Base-by-base conservation (phyloP, 2,113 vertebrate genomes). In the Tricholaema leucomelas region DNA sequence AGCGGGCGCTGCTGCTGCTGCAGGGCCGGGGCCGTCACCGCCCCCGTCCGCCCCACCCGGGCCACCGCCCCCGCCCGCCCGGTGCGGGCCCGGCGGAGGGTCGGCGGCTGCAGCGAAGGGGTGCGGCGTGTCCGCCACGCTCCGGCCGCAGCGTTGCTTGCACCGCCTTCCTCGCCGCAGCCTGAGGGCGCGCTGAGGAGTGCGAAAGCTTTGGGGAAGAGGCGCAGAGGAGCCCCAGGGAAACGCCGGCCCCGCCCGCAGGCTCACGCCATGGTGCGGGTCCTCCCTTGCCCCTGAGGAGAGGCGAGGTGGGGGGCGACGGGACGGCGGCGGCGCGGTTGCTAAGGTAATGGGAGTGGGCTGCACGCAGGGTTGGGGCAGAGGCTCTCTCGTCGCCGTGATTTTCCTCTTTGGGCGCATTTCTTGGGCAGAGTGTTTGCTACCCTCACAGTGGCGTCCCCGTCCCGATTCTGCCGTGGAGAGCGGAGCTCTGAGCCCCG, bases 271-370 rank as follows among this genome's bases (percentile, higher is more conserved):
- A 96, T 94, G 97, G 87, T 61, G 91, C 79, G 25, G 95, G 78
- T 80, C 64, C 85, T 52, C 76, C 83, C 74, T 79, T 33, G 88
- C 50, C 96, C 81, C 92, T 81, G 96, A 97, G 87, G 88, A 85
- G 93, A 85, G 79, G 38, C 63, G 54, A 72, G 31, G 72, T 42
- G 50, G 25, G 73, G 78, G 85, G 42, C 54, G 46, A 59, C 72
- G 83, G 93, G 64, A 69, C 93, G 56, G 71, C 66, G 83, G 72
- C 87, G 66, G 52, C 67, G 75, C 88, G 55, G 89, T 80, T 97
- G 97, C 97, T 95, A 97, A 98, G 97, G 97, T 97, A 98, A 97
- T 97, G 86, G 93, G 90, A 91, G 87, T 67, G 95, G 91, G 88
- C 50, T 80, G 64, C 44, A 6, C 38, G 31, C 64, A 74, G 73